Evolutionary conservation across 2,113 vertebrate genomes (phyloP).

Genomic region (Pollimyrus isidori): DNA sequence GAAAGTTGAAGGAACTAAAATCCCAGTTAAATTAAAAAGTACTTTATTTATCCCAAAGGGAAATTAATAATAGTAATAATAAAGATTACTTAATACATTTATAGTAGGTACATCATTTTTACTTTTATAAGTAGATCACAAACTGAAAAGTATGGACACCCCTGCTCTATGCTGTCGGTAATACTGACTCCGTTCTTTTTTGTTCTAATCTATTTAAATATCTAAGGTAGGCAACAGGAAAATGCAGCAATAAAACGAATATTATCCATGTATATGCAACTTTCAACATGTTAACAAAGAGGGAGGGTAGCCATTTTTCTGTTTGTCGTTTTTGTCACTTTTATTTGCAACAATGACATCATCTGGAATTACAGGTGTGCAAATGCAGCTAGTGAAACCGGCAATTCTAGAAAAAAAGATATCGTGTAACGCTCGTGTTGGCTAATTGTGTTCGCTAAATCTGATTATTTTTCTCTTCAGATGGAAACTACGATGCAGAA

Average conservation of each 20-base stretch:
- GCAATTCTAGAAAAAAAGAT: not conserved
- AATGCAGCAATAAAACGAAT: not conserved
- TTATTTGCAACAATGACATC: not conserved
- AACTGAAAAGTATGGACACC: too few relatives aligned
- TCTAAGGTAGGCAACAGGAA: not conserved
- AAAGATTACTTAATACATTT: too few relatives aligned
- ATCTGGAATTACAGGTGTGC: not conserved
- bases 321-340: not conserved
- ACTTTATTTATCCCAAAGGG: too few relatives aligned
- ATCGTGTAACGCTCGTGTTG: not conserved
- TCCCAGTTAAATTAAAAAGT: too few relatives aligned
- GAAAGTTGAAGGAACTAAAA: too few relatives aligned
- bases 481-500: constrained; percentile 67
- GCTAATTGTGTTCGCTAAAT: not conserved
- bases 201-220: not conserved
- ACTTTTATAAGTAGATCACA: too few relatives aligned
- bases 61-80: too few relatives aligned
- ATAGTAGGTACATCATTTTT: too few relatives aligned
- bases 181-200: not conserved
- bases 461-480: constrained; percentile 41
- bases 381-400: not conserved
- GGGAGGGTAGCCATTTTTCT: not conserved
- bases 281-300: not conserved
- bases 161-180: not conserved
- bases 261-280: not conserved